Conservation (phyloP, 2,888 invertebrate species). For the Pachycephus smyrnensis region DNA sequence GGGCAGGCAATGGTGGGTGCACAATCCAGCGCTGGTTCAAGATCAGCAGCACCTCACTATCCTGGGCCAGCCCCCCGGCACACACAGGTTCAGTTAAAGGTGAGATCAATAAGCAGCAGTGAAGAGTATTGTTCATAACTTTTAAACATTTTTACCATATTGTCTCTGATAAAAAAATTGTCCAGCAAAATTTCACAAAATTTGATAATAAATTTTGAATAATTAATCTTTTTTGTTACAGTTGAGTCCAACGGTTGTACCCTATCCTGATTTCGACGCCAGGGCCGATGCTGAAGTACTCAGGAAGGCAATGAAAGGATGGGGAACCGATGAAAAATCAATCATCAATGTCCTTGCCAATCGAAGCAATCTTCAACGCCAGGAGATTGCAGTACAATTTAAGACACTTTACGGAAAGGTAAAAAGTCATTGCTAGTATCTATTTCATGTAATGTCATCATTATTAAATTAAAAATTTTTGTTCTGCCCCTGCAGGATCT, state of each 20-base stretch:
- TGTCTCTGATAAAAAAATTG: background rate
- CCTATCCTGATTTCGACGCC: slow-evolving; percentile 65
- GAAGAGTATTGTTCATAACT: background rate
- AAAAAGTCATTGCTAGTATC: slow-evolving; percentile 25
- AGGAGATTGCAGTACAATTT: slow-evolving; percentile 71
- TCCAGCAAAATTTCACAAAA: background rate
- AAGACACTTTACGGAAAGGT: slow-evolving; percentile 77
- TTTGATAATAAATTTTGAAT: background rate
- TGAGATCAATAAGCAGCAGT: slow-evolving; percentile 41
- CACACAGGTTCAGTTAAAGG: slow-evolving; percentile 49
- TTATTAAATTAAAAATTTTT: background rate
- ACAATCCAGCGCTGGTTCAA: slow-evolving; percentile 43
- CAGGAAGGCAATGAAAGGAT: slow-evolving; percentile 73
- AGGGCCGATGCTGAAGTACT: slow-evolving; percentile 69
- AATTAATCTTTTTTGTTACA: slow-evolving; percentile 42
- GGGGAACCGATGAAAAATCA: slow-evolving; percentile 74
- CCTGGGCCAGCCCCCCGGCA: slow-evolving; percentile 55
- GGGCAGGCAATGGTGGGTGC: slow-evolving; percentile 55
- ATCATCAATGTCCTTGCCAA: slow-evolving; percentile 72
- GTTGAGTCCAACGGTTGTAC: slow-evolving; percentile 67
- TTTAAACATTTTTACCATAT: background rate
- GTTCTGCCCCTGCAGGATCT: slow-evolving; percentile 56
- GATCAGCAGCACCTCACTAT: slow-evolving; percentile 30
- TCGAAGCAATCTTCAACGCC: slow-evolving; percentile 73
- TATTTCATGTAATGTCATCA: background rate